Conservation (phyloP, 1,140 invertebrate genomes). For the Diachasmimorpha longicaudata region DNA sequence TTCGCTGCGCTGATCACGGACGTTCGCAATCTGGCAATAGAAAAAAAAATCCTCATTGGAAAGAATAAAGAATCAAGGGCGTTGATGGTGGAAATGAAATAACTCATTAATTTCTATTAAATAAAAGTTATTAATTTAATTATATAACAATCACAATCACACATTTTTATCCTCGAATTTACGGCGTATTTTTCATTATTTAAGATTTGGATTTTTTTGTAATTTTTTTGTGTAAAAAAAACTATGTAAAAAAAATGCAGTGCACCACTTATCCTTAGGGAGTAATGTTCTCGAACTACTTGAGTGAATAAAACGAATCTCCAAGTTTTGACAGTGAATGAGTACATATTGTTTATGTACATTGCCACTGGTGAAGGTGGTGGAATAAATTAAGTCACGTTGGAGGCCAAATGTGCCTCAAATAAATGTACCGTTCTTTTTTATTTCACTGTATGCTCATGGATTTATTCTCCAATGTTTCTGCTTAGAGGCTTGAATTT, state of each 20-base stretch:
- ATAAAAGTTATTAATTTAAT: slow-evolving; percentile 8
- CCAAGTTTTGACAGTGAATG: neutral
- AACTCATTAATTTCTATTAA: neutral
- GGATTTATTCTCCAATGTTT: neutral
- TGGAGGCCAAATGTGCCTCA: neutral
- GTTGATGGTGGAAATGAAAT: neutral
- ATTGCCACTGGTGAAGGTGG: neutral
- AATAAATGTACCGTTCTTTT: slow-evolving; percentile 8
- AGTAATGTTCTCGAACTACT: neutral
- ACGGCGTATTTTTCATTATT: neutral
- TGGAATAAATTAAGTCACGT: neutral
- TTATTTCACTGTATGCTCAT: neutral
- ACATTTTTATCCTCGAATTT: neutral
- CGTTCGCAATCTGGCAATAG: too few species aligned
- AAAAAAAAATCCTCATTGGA: too few species aligned
- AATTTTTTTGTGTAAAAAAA: neutral
- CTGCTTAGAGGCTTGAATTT: neutral
- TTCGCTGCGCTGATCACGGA: too few species aligned
- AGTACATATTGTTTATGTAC: neutral
- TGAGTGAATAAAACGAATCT: neutral
- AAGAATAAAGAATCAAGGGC: too few species aligned
- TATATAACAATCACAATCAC: slow-evolving; percentile 12
- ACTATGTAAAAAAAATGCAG: neutral
- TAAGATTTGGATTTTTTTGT: neutral
- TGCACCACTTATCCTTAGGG: neutral